phyloP scores from a whole-genome alignment of 2,113 vertebrate species.

The Sterrhoptilus dennistouni region DNA sequence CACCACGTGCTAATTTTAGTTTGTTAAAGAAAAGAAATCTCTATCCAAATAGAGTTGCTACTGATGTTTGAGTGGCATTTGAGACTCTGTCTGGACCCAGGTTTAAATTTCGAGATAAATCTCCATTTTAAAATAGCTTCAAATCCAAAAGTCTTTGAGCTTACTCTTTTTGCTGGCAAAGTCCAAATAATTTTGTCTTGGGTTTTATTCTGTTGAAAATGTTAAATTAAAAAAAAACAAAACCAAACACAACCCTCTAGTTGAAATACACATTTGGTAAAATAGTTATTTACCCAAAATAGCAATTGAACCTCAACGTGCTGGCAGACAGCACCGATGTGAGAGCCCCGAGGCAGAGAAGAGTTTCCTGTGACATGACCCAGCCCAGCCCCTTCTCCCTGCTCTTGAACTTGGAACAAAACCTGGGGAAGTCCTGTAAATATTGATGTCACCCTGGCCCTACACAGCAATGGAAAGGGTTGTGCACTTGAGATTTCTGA shows the following conservation, averaged over 20 bases:
- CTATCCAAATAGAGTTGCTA: background rate
- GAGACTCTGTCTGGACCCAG: background rate
- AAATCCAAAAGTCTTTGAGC: background rate
- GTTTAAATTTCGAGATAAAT: background rate
- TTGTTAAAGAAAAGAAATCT: background rate
- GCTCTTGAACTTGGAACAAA: background rate
- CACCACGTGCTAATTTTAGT: background rate
- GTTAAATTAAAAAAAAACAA: background rate
- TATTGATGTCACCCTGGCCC: background rate
- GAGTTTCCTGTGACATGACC: background rate
- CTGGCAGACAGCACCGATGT: fast-evolving
- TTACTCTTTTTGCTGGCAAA: background rate
- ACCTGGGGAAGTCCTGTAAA: background rate
- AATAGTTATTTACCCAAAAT: background rate
- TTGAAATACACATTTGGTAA: background rate
- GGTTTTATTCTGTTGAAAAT: background rate
- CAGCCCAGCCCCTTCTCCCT: background rate
- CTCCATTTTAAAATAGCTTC: background rate
- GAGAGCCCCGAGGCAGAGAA: background rate
- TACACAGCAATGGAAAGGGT: background rate
- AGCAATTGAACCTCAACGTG: background rate
- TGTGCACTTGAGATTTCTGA: slow-evolving; percentile 11
- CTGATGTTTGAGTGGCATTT: background rate
- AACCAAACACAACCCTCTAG: too few species aligned
- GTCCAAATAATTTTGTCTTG: background rate